phyloP scores from a whole-genome alignment of 2,888 invertebrate species.

The Scaptomyza polygonia region DNA sequence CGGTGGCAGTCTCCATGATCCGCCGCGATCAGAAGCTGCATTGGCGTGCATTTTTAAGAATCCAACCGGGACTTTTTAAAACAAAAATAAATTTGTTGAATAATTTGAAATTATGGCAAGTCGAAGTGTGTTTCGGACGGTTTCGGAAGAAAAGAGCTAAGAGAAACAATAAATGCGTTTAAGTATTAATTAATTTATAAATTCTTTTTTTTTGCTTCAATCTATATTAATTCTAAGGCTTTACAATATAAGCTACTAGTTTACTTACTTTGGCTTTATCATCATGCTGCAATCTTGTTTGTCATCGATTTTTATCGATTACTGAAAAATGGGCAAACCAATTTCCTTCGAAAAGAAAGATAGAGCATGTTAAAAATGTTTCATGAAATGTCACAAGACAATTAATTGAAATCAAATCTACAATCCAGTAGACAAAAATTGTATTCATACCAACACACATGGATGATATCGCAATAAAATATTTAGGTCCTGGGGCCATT shows the following conservation, averaged over 20 bases:
- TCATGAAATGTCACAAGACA: too few relatives aligned
- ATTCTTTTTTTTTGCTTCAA: too few relatives aligned
- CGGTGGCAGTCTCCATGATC: constrained; percentile 95
- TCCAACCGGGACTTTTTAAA: constrained; percentile 20
- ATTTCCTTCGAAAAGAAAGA: constrained; percentile 19
- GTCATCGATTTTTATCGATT: constrained; percentile 41
- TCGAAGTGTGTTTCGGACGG: constrained; percentile 52
- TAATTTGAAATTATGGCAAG: constrained; percentile 44
- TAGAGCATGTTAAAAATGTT: not conserved
- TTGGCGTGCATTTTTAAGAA: constrained; percentile 91
- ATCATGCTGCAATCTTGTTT: constrained; percentile 36
- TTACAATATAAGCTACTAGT: not conserved
- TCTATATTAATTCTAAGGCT: not conserved
- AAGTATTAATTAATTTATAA: not conserved
- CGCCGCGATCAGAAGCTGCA: constrained; percentile 92
- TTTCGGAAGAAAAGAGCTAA: constrained; percentile 55
- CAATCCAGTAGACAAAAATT: too few relatives aligned
- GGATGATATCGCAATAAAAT: constrained; percentile 28
- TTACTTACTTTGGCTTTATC: constrained; percentile 38
- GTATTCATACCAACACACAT: constrained; percentile 37
- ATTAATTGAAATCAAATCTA: too few relatives aligned
- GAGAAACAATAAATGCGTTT: not conserved
- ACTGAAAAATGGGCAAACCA: constrained; percentile 14
- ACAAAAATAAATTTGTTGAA: constrained; percentile 31
- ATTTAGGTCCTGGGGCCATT: constrained; percentile 11